These are phyloP conservation scores for Turdus rufiventris DNA, from an alignment of 2,113 vertebrate genomes.

Conservation along the genomic window DNA sequence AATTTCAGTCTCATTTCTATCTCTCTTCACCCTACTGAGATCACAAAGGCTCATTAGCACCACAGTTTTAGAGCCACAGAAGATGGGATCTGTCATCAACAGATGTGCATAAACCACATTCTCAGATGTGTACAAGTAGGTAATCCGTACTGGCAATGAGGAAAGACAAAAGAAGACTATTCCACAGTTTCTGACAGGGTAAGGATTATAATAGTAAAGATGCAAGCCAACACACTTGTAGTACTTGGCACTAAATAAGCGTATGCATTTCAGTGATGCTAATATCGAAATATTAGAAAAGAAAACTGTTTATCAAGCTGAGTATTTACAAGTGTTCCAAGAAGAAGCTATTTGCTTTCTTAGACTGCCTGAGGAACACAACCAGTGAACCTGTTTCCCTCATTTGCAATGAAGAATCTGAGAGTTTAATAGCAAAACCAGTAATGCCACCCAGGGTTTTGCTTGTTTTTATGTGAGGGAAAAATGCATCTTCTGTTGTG, in stretches of 20 bases:
- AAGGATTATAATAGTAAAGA: not conserved
- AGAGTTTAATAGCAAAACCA: not conserved
- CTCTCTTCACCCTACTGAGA: not conserved
- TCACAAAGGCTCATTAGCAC: not conserved
- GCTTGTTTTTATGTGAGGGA: not conserved
- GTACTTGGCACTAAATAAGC: not conserved
- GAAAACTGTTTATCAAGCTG: not conserved
- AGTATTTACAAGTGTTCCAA: not conserved
- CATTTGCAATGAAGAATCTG: not conserved
- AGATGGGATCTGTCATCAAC: not conserved
- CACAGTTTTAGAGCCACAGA: not conserved
- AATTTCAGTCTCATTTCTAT: not conserved
- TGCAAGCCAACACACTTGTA: not conserved
- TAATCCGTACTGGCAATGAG: not conserved
- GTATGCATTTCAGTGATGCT: not conserved
- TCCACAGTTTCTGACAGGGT: not conserved
- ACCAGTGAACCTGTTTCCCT: not conserved
- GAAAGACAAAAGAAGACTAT: not conserved
- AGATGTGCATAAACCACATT: not conserved
- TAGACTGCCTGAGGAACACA: not conserved
- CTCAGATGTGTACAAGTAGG: accelerated
- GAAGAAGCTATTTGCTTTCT: not conserved
- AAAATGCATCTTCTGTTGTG: not conserved
- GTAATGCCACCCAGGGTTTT: not conserved
- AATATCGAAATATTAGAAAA: not conserved